Conservation (phyloP, 2,888 invertebrate species). For the Eumerus sabulonum region DNA sequence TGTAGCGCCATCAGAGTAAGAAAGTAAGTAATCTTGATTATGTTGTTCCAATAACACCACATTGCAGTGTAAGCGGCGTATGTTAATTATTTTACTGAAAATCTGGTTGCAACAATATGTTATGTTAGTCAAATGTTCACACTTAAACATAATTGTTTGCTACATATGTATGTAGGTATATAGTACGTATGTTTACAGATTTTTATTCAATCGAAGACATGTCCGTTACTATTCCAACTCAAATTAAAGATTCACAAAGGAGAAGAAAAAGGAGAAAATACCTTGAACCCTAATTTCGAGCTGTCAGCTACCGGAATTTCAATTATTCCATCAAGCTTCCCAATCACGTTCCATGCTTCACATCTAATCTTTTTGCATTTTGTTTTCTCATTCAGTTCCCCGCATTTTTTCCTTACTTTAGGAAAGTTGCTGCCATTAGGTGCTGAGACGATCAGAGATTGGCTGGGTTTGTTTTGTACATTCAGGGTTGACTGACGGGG, state of each 20-base stretch:
- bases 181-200: too few species aligned
- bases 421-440: neutral
- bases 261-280: conserved; percentile 30
- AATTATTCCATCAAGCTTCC: conserved; percentile 46
- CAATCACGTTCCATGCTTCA: conserved; percentile 36
- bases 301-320: conserved; percentile 44
- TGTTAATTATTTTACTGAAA: too few species aligned
- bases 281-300: conserved; percentile 23
- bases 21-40: too few species aligned
- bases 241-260: conserved; percentile 20
- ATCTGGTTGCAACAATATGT: too few species aligned
- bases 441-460: conserved; percentile 3
- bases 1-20: too few species aligned
- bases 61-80: too few species aligned
- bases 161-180: too few species aligned
- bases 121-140: too few species aligned
- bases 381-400: conserved; percentile 9
- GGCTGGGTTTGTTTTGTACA: conserved; percentile 11
- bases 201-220: too few species aligned
- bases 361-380: conserved; percentile 44
- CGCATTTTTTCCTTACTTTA: neutral
- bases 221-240: too few species aligned
- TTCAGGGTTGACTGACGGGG: conserved; percentile 10
- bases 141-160: too few species aligned
- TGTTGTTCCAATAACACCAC: too few species aligned